Percentiles rank a stretch among this genome's conserved stretches.
Conservation (phyloP, 2,113 vertebrate species). For the Crotalus tigris region DNA sequence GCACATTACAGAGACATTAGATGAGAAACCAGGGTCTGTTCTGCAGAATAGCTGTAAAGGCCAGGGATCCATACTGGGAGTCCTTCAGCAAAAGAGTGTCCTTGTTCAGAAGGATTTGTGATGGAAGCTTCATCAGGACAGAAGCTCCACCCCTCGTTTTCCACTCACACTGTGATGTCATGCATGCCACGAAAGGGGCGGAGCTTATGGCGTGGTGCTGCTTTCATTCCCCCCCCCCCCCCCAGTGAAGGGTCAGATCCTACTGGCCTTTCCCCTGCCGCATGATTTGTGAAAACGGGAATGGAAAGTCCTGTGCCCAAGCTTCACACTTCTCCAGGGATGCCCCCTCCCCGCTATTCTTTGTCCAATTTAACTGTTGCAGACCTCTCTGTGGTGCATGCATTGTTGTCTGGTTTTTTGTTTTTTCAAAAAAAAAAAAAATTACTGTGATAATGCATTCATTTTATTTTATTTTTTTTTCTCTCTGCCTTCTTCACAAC, state of each 20-base stretch:
- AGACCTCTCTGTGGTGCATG: conserved; percentile 52
- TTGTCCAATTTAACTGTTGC: conserved; percentile 35
- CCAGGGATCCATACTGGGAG: background rate
- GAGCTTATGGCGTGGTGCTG: background rate
- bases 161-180: background rate
- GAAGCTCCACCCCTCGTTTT: background rate
- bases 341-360: background rate
- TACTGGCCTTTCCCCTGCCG: background rate
- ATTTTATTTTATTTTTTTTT: conserved; percentile 36
- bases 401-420: conserved; percentile 38
- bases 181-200: background rate
- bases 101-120: background rate
- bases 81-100: background rate
- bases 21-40: background rate
- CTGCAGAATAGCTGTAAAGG: background rate
- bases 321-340: background rate
- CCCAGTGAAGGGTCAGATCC: background rate
- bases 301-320: background rate
- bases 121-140: background rate
- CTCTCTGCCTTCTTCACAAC: conserved; percentile 59
- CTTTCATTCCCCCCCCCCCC: background rate
- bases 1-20: background rate
- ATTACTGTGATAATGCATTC: conserved; percentile 62
- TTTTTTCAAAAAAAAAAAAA: conserved; percentile 8
- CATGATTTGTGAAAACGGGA: background rate